Evolutionary conservation across 2,113 vertebrate genomes (phyloP), one percentile per base, ranked within the genome.

Genomic region (Tympanuchus pallidicinctus): DNA sequence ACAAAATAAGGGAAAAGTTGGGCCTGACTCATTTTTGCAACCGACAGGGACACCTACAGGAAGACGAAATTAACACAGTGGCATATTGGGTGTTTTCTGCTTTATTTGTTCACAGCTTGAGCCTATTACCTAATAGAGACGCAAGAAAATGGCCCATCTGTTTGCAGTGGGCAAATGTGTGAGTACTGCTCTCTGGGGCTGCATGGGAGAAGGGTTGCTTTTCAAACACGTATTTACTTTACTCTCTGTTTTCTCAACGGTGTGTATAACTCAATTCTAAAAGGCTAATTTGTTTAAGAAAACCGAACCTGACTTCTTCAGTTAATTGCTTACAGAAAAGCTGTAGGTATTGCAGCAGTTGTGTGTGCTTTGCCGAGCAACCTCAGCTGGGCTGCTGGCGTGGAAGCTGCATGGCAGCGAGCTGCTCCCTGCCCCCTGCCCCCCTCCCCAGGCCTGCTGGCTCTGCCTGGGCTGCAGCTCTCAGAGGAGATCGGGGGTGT

Each of bases 21-120:
- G 6, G 54, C 32, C 63, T 84, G 82, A 43, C 61, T 95, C 24
- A 2, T 22, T 92, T 95, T 92, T 93, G 80, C 92, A 90, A 95
- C 78, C 85, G 66, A 97, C 88, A 94, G 95, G 85, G 95, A 93
- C 95, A 96, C 95, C 95, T 96, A 94, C 95, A 96, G 94, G 94
- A 96, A 92, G 93, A 82, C 57, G 80, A 92, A 96, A 91, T 90
- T 90, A 97, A 89, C 92, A 88, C 94, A 93, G 89, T 94, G 96
- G 94, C 95, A 96, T 97, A 95, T 96, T 97, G 96, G 94, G 82
- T 95, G 91, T 96, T 97, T 97, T 95, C 93, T 85, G 96, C 95
- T 96, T 97, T 97, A 97, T 97, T 96, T 96, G 93, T 94, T 97
- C 96, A 97, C 95, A 95, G 95, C 94, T 95, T 96, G 94, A 97